These are phyloP conservation scores for Chloroceryle amazona DNA, from an alignment of 2,797 vertebrate genomes.

Conservation along the genomic window DNA sequence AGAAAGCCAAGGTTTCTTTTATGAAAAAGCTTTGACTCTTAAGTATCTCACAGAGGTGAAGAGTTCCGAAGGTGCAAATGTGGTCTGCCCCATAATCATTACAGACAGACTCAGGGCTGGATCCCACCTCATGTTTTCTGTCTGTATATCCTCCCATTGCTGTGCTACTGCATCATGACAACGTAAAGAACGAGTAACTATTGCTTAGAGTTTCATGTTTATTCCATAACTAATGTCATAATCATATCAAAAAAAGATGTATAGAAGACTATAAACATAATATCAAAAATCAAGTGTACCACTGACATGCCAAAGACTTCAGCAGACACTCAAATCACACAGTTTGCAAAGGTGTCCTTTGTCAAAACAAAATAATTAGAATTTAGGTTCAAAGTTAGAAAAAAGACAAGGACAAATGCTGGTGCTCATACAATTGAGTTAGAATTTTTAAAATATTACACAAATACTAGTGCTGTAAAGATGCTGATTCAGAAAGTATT, in stretches of 20 bases:
- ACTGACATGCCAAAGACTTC: not conserved
- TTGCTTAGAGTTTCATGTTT: not conserved
- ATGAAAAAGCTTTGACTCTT: not conserved
- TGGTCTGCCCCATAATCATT: not conserved
- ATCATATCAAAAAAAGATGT: not conserved
- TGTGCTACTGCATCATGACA: not conserved
- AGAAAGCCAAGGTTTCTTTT: not conserved
- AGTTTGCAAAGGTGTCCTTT: not conserved
- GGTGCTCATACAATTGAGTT: not conserved
- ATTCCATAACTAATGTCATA: not conserved
- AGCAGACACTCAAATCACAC: not conserved
- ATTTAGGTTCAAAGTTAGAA: not conserved
- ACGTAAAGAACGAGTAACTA: not conserved
- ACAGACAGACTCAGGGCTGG: not conserved
- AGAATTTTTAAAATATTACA: not conserved
- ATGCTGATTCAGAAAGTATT: not conserved
- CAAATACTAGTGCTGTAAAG: not conserved
- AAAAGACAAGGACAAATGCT: not conserved
- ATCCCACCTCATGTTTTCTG: not conserved
- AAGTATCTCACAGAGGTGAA: not conserved
- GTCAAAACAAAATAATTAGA: not conserved
- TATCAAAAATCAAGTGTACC: not conserved
- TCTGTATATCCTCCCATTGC: not conserved
- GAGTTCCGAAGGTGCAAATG: not conserved
- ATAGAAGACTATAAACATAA: not conserved